phyloP scores from a whole-genome alignment of 2,113 vertebrate genomes.

The Enhydra lutris region DNA sequence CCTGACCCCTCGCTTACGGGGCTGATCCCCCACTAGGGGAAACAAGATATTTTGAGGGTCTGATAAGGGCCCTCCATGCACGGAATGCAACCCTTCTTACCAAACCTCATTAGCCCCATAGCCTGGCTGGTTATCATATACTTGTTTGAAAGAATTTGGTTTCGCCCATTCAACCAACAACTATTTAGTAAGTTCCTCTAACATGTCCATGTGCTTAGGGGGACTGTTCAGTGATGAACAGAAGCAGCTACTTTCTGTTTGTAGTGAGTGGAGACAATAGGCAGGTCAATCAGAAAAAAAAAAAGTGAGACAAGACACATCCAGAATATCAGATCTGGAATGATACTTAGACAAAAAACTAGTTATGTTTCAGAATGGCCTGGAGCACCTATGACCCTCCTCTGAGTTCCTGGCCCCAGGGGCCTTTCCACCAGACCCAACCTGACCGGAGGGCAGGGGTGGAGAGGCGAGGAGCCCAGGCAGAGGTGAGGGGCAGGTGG shows the following conservation, averaged over 20 bases:
- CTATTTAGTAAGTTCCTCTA: background rate
- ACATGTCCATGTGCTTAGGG: no score
- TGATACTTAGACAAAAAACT: background rate
- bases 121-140: background rate
- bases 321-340: background rate
- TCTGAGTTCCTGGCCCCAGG: background rate
- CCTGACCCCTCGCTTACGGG: background rate
- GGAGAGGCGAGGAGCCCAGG: background rate
- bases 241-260: background rate
- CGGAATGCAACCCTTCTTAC: rapidly evolving
- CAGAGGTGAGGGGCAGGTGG: rapidly evolving
- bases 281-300: background rate
- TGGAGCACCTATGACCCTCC: background rate
- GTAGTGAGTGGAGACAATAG: background rate
- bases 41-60: background rate
- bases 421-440: background rate
- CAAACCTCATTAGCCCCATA: background rate
- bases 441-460: background rate
- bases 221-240: background rate
- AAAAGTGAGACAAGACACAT: background rate
- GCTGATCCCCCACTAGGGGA: background rate
- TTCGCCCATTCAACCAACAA: background rate
- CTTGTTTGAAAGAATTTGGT: background rate
- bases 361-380: background rate
- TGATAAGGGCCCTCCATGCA: rapidly evolving